phyloP scores from a whole-genome alignment of 2,113 vertebrate species.

The Pampusana beccarii region DNA sequence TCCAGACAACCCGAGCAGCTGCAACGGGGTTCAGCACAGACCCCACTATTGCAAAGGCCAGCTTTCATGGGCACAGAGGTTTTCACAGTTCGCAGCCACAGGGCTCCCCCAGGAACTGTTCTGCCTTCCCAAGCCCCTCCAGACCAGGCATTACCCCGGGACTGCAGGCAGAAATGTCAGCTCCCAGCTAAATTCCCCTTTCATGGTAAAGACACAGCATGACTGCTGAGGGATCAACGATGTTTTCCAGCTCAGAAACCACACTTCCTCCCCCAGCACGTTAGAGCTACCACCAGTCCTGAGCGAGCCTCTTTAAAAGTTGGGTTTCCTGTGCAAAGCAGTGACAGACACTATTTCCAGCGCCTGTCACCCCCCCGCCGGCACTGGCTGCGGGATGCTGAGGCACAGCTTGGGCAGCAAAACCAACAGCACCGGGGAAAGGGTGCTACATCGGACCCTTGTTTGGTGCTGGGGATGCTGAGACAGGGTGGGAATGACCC shows the following conservation, averaged over 20 bases:
- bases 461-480: neutral
- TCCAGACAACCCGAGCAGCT: neutral
- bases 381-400: neutral
- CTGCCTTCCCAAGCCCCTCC: neutral
- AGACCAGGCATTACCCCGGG: neutral
- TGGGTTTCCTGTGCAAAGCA: neutral
- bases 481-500: neutral
- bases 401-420: neutral
- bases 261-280: accelerated
- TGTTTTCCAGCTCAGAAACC: neutral
- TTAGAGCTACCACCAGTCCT: neutral
- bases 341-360: neutral
- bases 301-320: accelerated
- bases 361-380: accelerated
- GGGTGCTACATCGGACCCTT: neutral
- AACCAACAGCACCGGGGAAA: accelerated
- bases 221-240: accelerated
- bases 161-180: neutral
- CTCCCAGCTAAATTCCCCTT: neutral
- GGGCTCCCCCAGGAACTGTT: accelerated
- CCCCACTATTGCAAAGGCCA: neutral
- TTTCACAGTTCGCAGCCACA: neutral
- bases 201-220: neutral
- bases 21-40: neutral
- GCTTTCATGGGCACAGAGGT: neutral